Evolutionary conservation across 2,888 invertebrate species (phyloP).

Genomic region (Boloria euphrosyne): DNA sequence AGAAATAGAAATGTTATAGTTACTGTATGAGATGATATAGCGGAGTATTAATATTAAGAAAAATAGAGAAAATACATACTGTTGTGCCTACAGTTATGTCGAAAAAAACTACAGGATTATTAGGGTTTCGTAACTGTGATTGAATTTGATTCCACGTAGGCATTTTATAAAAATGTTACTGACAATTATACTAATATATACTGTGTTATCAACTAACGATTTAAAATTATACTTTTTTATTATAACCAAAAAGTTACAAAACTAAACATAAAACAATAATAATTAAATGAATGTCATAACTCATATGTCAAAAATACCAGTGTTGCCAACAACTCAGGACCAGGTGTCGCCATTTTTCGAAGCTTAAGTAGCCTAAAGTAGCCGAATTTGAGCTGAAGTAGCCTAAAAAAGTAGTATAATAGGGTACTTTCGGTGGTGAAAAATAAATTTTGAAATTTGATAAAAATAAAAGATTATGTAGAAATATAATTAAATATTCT

Average conservation of each 20-base stretch:
- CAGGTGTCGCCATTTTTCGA: no score
- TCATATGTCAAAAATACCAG: background rate
- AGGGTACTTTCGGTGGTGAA: no score
- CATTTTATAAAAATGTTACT: conserved; percentile 78
- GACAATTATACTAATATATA: background rate
- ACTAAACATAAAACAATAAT: no score
- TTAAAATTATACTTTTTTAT: background rate
- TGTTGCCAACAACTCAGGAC: no score
- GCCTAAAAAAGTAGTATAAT: no score
- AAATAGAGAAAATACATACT: conserved; percentile 71
- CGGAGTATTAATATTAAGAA: background rate
- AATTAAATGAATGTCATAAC: background rate
- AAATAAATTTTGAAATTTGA: no score
- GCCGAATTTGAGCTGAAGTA: no score
- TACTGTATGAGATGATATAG: background rate
- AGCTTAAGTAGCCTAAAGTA: no score
- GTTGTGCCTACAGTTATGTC: conserved; percentile 98
- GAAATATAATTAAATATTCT: no score
- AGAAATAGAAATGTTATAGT: conserved; percentile 31
- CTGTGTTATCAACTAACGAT: background rate
- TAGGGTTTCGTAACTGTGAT: conserved; percentile 92
- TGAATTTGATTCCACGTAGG: conserved; percentile 98
- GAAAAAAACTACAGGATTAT: conserved; percentile 99
- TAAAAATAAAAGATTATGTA: no score
- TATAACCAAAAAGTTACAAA: conserved; percentile 2